A percentile compares a stretch with the other conserved stretches of the same genome.
phyloP scores from a whole-genome alignment of 2,888 invertebrate species.

The Osedax frankpressi region DNA sequence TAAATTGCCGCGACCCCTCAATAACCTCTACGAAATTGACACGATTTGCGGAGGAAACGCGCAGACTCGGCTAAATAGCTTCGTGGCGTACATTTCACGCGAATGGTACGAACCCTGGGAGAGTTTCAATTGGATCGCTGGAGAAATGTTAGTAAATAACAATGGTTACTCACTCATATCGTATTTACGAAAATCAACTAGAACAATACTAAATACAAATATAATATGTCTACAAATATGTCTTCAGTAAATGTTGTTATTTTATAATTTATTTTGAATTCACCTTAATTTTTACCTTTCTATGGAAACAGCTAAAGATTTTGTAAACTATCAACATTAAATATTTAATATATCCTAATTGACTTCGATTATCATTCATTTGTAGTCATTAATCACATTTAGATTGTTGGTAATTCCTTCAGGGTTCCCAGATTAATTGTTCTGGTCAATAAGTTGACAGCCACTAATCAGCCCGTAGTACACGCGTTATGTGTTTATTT shows the following conservation, averaged over 20 bases:
- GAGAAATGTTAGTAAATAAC: conserved; percentile 39
- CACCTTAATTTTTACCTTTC: too few species aligned
- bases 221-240: too few species aligned
- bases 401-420: too few species aligned
- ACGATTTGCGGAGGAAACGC: neutral
- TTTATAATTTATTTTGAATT: too few species aligned
- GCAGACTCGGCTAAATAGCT: conserved; percentile 48
- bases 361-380: too few species aligned
- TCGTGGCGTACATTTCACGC: conserved; percentile 55
- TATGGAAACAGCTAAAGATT: too few species aligned
- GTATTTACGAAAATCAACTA: too few species aligned
- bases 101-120: conserved; percentile 56
- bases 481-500: conserved; percentile 52
- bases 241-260: too few species aligned
- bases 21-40: neutral
- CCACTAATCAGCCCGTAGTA: conserved; percentile 49
- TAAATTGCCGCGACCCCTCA: neutral
- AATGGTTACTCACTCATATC: conserved; percentile 13
- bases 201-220: too few species aligned
- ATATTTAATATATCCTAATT: too few species aligned
- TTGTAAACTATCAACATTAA: too few species aligned
- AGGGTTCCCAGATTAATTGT: conserved; percentile 55
- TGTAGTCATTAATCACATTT: too few species aligned
- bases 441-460: conserved; percentile 51
- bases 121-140: conserved; percentile 55